These are phyloP conservation scores for Lerista edwardsae DNA, from an alignment of 2,797 vertebrate genomes.

Conservation along the genomic window DNA sequence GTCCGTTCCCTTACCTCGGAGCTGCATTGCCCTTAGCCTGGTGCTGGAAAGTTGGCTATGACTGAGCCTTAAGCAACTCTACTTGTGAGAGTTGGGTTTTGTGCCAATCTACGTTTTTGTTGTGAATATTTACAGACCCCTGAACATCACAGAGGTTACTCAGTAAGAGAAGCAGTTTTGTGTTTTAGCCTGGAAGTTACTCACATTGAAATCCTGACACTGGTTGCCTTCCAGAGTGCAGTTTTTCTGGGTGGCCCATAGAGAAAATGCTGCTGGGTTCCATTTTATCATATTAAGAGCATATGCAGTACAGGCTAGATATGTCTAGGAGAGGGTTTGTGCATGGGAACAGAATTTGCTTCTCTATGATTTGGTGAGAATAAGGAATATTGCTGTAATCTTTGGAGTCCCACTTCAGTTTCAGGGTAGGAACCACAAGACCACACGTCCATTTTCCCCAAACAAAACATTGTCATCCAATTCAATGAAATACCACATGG, in stretches of 20 bases:
- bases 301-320: conserved; percentile 1
- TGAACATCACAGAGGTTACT: no score
- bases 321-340: neutral
- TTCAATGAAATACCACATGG: neutral
- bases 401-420: neutral
- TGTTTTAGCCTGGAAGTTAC: neutral
- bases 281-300: neutral
- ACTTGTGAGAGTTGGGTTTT: no score
- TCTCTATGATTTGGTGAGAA: neutral
- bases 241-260: conserved; percentile 24
- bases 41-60: no score
- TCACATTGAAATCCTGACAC: neutral
- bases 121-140: no score
- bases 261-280: neutral
- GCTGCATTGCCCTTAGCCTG: no score
- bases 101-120: no score
- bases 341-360: neutral
- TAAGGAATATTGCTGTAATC: conserved; percentile 3
- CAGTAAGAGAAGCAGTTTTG: neutral
- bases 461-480: conserved; percentile 11
- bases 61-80: no score
- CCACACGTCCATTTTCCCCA: conserved; percentile 13
- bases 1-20: no score
- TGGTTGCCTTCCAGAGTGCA: neutral
- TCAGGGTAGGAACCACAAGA: conserved; percentile 12